Base-by-base conservation (phyloP, 2,797 vertebrate species). In the Parotocinclus haroldoi region DNA sequence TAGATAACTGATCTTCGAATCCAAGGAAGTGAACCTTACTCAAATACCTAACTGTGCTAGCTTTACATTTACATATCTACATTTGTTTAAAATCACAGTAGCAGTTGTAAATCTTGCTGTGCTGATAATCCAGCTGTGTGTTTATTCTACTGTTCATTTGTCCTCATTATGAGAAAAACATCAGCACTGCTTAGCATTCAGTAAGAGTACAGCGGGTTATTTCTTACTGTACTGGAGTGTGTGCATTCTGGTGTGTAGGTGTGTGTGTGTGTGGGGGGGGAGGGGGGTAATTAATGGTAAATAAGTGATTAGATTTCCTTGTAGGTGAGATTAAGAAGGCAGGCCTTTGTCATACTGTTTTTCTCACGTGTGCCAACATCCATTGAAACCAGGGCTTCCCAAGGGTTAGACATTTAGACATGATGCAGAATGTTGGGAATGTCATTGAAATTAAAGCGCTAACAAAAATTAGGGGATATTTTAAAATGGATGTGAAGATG, bases 91-190 rank as follows among this genome's bases (percentile, higher is more conserved):
- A 36, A 46, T 2, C 27, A 27, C 27, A 27, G 27, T 27, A 27
- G 27, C 27, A 27, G 5, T 27, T 27, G 5, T 27, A 5, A 27
- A 66, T 50, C 36, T 53, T 60, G 3, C 10, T 18, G 12, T 40
- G 27, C 51, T 49, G 36, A 70, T 19, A 59, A 56, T 39, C 7
- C 55, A 6, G 27, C 11, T 46, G 61, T 60, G 38, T 68, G 40
- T 58, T 63, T 56, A 36, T 58, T 68, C 10, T 11, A 6, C 38
- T 61, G 27, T 52, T 14, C 19, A 63, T 78, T 69, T 67, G 51
- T 73, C 67, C 74, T 72, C 51, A 57, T 74, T 74, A 63, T 50
- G 11, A 40, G 68, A 11, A n/a, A 76, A 63, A 68, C 71, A 49
- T 68, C 58, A 70, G 27, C 19, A 19, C 17, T 17, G 36, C 36